Base-by-base conservation (phyloP, 2,797 vertebrate genomes). In the Notoglanidium macrostoma region DNA sequence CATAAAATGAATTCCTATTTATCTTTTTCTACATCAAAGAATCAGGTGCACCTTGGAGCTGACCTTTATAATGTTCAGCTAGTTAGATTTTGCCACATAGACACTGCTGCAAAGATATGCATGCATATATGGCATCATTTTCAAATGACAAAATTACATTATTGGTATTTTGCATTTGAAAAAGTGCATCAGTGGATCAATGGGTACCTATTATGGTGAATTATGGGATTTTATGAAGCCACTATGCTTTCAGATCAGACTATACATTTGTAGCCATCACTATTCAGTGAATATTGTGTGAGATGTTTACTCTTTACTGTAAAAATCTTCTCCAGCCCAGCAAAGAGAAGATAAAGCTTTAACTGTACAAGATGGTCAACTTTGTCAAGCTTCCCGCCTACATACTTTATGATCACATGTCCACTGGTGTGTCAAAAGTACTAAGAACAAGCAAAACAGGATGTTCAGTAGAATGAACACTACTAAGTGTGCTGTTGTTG, bases 401-500 rank as follows among this genome's bases (percentile, higher is more conserved):
- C 29, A 68, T 54, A 83, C 5, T 77, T 21, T 78, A 87, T 57
- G n/a, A 1, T 51, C 19, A 73, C 55, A 81, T 79, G 49, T 55
- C 29, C 44, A 46, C 6, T 44, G 0, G 40, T 19, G 26, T 87
- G 74, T 85, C 54, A 80, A 68, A 87, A 85, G 44, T 55, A 51
- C 19, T 32, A 14, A 67, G 49, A 73, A 73, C 78, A 76, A 68
- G 57, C 57, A 85, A 88, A 85, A 82, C 74, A 72, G 63, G 73
- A 70, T 72, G 54, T 54, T 49, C 40, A 63, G 19, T 51, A 54
- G 35, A 85, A 78, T 79, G 35, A 82, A 59, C 44, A 76, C 19
- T 44, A 5, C 1, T 80, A 49, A 29, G 76, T 80, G 65, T 85
- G 76, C 29, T 84, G 49, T 44, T 84, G 11, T 26, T 54, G 40